phyloP scores from a whole-genome alignment of 2,113 vertebrate genomes.

The Fulica atra region DNA sequence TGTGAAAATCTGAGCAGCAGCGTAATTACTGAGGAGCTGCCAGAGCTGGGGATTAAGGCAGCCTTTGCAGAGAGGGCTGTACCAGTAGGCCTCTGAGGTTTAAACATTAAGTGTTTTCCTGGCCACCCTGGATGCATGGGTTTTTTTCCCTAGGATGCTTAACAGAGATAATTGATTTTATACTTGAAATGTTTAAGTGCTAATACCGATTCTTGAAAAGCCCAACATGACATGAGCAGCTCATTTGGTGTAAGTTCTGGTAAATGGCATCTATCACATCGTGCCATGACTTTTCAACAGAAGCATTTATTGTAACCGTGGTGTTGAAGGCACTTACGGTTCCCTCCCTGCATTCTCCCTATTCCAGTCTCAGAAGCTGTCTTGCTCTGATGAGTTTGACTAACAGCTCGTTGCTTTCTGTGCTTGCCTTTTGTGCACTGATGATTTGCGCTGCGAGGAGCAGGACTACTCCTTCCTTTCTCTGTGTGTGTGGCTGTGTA shows the following conservation, averaged over 20 bases:
- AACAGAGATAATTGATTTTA: conserved; percentile 10
- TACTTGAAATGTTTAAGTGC: neutral
- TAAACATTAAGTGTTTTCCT: neutral
- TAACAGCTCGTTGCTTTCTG: neutral
- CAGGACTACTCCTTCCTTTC: conserved; percentile 1
- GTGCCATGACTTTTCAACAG: neutral
- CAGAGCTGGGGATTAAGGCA: neutral
- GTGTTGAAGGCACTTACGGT: neutral
- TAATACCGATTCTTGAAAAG: conserved; percentile 2
- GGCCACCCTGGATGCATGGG: neutral
- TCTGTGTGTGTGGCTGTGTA: neutral
- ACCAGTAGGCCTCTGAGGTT: neutral
- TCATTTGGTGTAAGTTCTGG: neutral
- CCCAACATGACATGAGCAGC: neutral
- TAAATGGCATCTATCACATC: neutral
- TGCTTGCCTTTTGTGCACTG: conserved; percentile 22
- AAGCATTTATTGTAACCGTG: neutral
- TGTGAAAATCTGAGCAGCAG: conserved; percentile 9
- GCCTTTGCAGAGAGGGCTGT: conserved; percentile 3
- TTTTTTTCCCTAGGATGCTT: neutral
- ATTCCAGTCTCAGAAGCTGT: neutral
- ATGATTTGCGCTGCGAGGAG: neutral
- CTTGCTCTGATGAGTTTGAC: neutral
- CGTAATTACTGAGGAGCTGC: neutral
- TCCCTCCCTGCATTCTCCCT: neutral